Conservation (phyloP, 1,140 invertebrate genomes). For the Xylocopa sonorina region DNA sequence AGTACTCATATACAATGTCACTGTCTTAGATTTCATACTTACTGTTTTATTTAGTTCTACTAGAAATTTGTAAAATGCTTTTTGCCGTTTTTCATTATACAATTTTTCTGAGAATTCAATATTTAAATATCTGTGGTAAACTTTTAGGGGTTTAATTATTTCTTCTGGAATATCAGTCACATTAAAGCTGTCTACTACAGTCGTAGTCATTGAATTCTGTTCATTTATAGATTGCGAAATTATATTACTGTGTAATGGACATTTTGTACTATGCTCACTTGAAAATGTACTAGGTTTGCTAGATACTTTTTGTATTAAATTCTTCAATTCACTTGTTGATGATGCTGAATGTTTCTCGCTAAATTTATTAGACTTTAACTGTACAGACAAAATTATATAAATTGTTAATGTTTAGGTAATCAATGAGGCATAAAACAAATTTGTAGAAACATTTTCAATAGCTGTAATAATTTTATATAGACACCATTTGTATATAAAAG, state of each 20-base stretch:
- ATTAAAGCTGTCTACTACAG: constrained; percentile 65
- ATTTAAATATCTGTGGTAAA: constrained; percentile 66
- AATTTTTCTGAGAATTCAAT: constrained; percentile 6
- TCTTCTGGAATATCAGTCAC: constrained; percentile 64
- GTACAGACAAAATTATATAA: background rate
- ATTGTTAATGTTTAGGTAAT: background rate
- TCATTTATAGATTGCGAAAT: constrained; percentile 31
- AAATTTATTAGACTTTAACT: constrained; percentile 7
- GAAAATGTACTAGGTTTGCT: constrained; percentile 13
- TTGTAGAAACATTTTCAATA: too few relatives aligned
- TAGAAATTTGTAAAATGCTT: constrained; percentile 42
- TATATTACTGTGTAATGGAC: constrained; percentile 59
- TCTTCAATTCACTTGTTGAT: constrained; percentile 52
- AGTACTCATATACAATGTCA: background rate
- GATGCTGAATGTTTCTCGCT: constrained; percentile 8
- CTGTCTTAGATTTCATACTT: constrained; percentile 4
- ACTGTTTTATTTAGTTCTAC: constrained; percentile 62
- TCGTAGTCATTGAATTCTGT: constrained; percentile 36
- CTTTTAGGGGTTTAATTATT: constrained; percentile 68
- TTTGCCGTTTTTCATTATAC: constrained; percentile 14
- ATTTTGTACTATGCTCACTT: constrained; percentile 32
- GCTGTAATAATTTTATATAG: too few relatives aligned
- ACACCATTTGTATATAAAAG: background rate
- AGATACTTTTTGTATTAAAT: constrained; percentile 52
- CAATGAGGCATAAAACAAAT: background rate